These are phyloP conservation scores for Oscheius sp. DNA, from an alignment of 1,140 invertebrate species.

Conservation along the genomic window DNA sequence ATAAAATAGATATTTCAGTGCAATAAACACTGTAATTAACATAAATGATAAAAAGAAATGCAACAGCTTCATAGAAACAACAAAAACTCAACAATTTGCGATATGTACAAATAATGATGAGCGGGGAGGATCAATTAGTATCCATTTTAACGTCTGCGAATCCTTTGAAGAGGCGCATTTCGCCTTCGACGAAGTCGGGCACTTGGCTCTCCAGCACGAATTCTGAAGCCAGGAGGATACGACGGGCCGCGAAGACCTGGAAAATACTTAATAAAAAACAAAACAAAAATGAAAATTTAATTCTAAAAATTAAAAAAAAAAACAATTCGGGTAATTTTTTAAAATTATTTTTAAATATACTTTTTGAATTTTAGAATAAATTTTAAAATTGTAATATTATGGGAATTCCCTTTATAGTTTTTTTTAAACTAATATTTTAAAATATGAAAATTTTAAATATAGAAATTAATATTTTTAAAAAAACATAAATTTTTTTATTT, in stretches of 20 bases:
- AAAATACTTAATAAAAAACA: neutral
- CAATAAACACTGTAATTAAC: too few relatives aligned
- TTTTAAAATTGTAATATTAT: too few relatives aligned
- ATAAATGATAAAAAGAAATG: neutral
- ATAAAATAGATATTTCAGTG: neutral
- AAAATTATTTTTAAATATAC: too few relatives aligned
- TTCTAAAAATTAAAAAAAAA: too few relatives aligned
- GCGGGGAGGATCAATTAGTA: neutral
- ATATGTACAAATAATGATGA: neutral
- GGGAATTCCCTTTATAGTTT: too few relatives aligned
- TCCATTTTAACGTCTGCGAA: neutral
- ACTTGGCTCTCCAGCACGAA: constrained; percentile 8
- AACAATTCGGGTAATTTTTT: too few relatives aligned
- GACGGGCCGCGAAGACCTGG: constrained; percentile 18
- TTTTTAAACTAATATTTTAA: too few relatives aligned
- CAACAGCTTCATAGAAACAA: neutral
- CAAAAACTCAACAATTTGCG: constrained; percentile 5
- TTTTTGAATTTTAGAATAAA: too few relatives aligned
- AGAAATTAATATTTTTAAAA: too few relatives aligned
- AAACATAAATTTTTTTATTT: too few relatives aligned
- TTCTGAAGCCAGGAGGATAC: constrained; percentile 28
- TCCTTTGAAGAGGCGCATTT: constrained; percentile 6
- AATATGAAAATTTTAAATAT: too few relatives aligned
- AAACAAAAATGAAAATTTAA: too few relatives aligned
- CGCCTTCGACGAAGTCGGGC: constrained; percentile 7